Conservation (phyloP, 2,113 vertebrate genomes). For the Pithys albifrons region DNA sequence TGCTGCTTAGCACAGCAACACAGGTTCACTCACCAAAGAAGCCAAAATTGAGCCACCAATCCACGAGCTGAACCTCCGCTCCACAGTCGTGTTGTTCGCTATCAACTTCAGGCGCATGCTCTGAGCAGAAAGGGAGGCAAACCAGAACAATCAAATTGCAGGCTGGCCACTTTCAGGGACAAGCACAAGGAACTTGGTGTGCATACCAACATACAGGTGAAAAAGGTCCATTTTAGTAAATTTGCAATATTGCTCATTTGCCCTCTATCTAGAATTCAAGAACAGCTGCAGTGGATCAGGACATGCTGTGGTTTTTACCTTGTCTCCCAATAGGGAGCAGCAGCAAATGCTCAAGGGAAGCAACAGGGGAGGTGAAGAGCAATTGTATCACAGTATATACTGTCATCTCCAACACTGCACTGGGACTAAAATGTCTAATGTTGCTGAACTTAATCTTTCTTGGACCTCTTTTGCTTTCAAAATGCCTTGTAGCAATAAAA, state of each 20-base stretch:
- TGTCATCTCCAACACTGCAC: not conserved
- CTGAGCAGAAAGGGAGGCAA: slow-evolving; percentile 68
- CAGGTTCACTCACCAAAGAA: slow-evolving; percentile 85
- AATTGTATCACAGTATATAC: rapidly evolving
- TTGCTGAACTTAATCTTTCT: not conserved
- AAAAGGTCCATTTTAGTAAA: not conserved
- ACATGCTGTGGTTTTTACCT: not conserved
- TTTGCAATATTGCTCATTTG: not conserved
- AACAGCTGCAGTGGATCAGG: not conserved
- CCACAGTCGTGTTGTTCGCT: slow-evolving; percentile 97
- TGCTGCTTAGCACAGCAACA: not conserved
- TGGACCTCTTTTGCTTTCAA: not conserved
- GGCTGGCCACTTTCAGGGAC: not conserved
- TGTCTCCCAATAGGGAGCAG: not conserved
- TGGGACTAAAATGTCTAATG: not conserved
- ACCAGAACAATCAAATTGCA: not conserved
- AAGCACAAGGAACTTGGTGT: not conserved
- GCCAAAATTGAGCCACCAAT: slow-evolving; percentile 97
- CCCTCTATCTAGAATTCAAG: not conserved
- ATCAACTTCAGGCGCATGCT: slow-evolving; percentile 98
- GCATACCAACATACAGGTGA: not conserved
- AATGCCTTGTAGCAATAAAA: not conserved
- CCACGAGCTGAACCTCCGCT: slow-evolving; percentile 95
- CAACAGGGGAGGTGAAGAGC: not conserved
- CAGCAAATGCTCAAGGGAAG: not conserved